Evolutionary conservation across 2,888 invertebrate genomes (phyloP).

Genomic region (Strigamia transsilvanica): DNA sequence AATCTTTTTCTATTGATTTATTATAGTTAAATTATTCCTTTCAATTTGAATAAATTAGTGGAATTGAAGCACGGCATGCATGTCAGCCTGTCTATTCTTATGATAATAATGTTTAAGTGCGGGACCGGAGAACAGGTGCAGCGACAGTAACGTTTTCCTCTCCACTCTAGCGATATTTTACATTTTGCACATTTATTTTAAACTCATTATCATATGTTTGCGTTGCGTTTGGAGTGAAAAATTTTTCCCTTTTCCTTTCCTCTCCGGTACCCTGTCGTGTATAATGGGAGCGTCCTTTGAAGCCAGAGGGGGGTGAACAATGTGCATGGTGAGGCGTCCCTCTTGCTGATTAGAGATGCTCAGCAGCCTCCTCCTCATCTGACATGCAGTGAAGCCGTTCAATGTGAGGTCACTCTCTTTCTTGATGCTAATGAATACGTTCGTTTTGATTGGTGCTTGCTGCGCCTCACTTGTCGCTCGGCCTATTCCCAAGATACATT

Average conservation of each 20-base stretch:
- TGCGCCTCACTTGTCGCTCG: constrained; percentile 26
- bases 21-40: constrained; percentile 39
- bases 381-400: constrained; percentile 47
- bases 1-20: constrained; percentile 23
- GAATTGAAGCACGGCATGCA: constrained; percentile 15
- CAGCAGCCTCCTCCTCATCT: constrained; percentile 49
- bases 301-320: constrained; percentile 44
- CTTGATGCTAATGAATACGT: constrained; percentile 49
- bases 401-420: constrained; percentile 47
- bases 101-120: constrained; percentile 40
- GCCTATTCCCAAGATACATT: constrained; percentile 36
- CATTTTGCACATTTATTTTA: constrained; percentile 44
- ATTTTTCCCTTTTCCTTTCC: background rate
- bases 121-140: constrained; percentile 35
- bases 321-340: constrained; percentile 49
- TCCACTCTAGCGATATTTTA: background rate
- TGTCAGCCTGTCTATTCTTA: constrained; percentile 41
- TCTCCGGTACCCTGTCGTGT: constrained; percentile 13
- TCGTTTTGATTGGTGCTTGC: constrained; percentile 48
- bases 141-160: constrained; percentile 19
- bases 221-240: constrained; percentile 27
- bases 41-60: constrained; percentile 44
- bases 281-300: constrained; percentile 47
- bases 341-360: constrained; percentile 48
- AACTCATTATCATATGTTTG: constrained; percentile 47